A percentile compares a stretch with the other conserved stretches of the same genome.
phyloP scores from a whole-genome alignment of 2,888 invertebrate species.

The Notodromas monacha region DNA sequence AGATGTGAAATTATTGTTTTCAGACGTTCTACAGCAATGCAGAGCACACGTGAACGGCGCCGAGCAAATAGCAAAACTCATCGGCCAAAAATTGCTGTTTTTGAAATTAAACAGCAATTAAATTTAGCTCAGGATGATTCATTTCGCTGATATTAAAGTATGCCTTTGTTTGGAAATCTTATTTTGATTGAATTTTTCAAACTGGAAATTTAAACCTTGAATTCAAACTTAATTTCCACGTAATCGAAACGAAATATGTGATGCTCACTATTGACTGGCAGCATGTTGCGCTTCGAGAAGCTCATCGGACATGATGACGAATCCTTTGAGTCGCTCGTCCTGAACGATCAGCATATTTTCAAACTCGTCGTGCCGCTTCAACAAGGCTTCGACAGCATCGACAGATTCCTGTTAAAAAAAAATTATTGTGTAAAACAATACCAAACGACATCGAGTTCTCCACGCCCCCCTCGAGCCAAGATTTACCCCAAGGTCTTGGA shows the following conservation, averaged over 20 bases:
- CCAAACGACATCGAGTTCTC: neutral
- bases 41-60: no score
- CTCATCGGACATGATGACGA: slow-evolving; percentile 46
- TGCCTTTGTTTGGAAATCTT: no score
- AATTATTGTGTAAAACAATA: neutral
- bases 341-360: slow-evolving; percentile 68
- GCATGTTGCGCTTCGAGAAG: slow-evolving; percentile 45
- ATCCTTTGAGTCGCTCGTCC: slow-evolving; percentile 52
- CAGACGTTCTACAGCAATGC: no score
- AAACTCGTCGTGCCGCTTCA: slow-evolving; percentile 73
- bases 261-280: slow-evolving; percentile 34
- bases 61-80: no score
- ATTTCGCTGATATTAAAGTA: no score
- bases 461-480: neutral
- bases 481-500: slow-evolving; percentile 47
- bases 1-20: slow-evolving; percentile 7
- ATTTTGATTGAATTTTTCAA: no score
- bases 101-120: no score
- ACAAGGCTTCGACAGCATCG: slow-evolving; percentile 61
- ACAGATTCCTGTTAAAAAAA: slow-evolving; percentile 30
- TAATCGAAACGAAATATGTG: neutral
- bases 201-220: no score
- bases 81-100: no score
- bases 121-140: no score
- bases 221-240: no score